Evolutionary conservation across 2,888 invertebrate species (phyloP).

Genomic region (Nycteola revayana): DNA sequence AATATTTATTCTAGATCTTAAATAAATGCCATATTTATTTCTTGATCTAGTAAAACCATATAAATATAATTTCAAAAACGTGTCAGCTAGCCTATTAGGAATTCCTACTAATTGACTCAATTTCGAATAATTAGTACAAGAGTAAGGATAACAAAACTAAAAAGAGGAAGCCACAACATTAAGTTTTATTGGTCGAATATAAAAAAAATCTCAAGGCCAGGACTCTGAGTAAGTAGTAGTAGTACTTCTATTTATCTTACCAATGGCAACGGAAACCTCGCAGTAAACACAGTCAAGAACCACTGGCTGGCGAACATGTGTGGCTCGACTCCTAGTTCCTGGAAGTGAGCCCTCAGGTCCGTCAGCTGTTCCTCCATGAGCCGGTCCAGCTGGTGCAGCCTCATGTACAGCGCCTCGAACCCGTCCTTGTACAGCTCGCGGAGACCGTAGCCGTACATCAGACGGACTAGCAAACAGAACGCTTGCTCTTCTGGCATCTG

Average conservation of each 20-base stretch:
- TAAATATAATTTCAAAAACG: too few relatives aligned
- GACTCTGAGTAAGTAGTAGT: too few relatives aligned
- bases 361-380: constrained; percentile 95
- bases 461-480: constrained; percentile 96
- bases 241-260: constrained; percentile 47
- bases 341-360: constrained; percentile 91
- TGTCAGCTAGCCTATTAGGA: too few relatives aligned
- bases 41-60: too few relatives aligned
- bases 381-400: constrained; percentile 96
- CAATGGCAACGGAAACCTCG: constrained; percentile 97
- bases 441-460: constrained; percentile 98
- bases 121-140: too few relatives aligned
- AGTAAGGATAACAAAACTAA: too few relatives aligned
- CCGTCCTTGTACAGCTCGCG: constrained; percentile 98
- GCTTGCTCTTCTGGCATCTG: constrained; percentile 99
- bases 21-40: too few relatives aligned
- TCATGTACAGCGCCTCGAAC: constrained; percentile 97
- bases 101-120: too few relatives aligned
- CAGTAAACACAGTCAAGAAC: constrained; percentile 99
- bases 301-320: constrained; percentile 99
- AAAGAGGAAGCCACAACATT: too few relatives aligned
- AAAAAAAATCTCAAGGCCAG: too few relatives aligned
- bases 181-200: too few relatives aligned
- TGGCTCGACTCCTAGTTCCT: constrained; percentile 92
- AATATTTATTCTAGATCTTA: too few relatives aligned